These are phyloP conservation scores for Ciconia nigra DNA, from an alignment of 2,797 vertebrate species.

Conservation along the genomic window DNA sequence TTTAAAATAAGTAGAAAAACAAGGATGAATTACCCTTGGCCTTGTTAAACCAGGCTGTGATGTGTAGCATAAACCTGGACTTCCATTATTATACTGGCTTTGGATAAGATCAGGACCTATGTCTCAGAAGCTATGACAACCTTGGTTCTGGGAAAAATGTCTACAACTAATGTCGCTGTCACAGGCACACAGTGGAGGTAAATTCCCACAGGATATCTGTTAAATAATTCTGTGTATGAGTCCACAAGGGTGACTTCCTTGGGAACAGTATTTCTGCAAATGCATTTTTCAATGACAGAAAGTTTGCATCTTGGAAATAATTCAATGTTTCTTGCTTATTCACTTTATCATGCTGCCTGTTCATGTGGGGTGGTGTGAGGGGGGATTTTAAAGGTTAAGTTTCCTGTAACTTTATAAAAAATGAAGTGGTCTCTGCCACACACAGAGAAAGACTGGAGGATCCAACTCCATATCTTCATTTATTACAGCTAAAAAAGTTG, in stretches of 20 bases:
- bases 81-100: background rate
- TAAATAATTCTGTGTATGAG: background rate
- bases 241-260: background rate
- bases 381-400: background rate
- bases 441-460: background rate
- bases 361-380: fast-evolving
- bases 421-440: background rate
- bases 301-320: background rate
- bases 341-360: background rate
- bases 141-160: background rate
- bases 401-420: background rate
- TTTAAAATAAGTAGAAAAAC: background rate
- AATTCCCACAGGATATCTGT: background rate
- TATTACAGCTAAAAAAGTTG: background rate
- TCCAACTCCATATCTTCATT: background rate
- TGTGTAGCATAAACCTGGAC: background rate
- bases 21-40: background rate
- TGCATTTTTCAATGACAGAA: background rate
- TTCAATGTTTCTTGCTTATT: background rate
- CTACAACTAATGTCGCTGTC: background rate
- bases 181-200: background rate
- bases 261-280: background rate
- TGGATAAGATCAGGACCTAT: background rate
- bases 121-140: background rate
- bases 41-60: background rate